Base-by-base conservation (phyloP, 2,113 vertebrate genomes). In the Lagopus muta region DNA sequence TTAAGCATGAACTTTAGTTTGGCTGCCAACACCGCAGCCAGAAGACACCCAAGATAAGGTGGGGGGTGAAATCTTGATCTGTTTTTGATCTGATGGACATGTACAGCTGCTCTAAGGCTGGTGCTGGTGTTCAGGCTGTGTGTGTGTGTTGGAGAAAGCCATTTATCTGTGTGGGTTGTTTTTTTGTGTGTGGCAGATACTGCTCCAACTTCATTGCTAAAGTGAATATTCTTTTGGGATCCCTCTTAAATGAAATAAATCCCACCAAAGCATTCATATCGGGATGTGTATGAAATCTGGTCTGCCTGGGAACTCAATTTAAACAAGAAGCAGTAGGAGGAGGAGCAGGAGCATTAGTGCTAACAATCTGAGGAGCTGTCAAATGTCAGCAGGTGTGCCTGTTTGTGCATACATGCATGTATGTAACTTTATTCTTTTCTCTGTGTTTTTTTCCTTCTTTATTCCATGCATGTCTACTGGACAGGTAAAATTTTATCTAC, bases 81-180 rank as follows among this genome's bases (percentile, higher is more conserved):
- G 93, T 95, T 95, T 96, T 93, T 81, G 66, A 55, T 90, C 92
- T 93, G 61, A 94, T 78, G 91, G 88, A 94, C 6, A 5, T 50
- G 52, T 88, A 47, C 95, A 97, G 96, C 96, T 97, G 95, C 97
- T 97, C 75, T 66, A 61, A 91, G 83, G 75, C 85, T 94, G 77
- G 13, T 94, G 73, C 27, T 76, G 77, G 50, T 86, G 72, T 61
- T 62, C 38, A 47, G 28, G 19, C 52, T 16, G 27, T 30, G 20
- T 43, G 34, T 62, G 65, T 73, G 3, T 89, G 92, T 74, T n/a
- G 50, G 38, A 52, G 42, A 80, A 92, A 88, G 48, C n/a, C 32
- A 42, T 61, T 28, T 78, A 61, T 92, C 82, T 74, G 77, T 61
- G 32, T 60, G 48, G 22, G 8, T 13, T 54, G 60, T 78, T 93